Conservation (phyloP, 2,888 invertebrate genomes). For the Agrotis ipsilon region DNA sequence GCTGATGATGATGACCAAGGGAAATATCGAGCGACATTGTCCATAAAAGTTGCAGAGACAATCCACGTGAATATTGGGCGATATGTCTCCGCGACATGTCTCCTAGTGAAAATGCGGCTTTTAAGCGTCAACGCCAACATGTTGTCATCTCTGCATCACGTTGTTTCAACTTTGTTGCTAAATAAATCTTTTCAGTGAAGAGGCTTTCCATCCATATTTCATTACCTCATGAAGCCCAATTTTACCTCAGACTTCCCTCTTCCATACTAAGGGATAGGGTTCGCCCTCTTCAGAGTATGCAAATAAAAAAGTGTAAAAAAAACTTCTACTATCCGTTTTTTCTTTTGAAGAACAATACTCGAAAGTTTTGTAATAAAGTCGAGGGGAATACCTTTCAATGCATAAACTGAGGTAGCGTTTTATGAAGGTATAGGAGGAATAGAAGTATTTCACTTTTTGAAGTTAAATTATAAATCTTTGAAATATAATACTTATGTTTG, state of each 20-base stretch:
- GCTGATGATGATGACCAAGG: no score
- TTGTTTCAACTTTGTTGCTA: no score
- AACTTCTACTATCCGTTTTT: neutral
- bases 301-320: slow-evolving; percentile 16
- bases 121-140: no score
- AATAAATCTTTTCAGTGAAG: no score
- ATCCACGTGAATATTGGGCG: no score
- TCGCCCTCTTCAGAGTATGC: no score
- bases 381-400: slow-evolving; percentile 15
- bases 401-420: slow-evolving; percentile 19
- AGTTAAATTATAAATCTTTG: slow-evolving; percentile 26
- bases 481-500: neutral
- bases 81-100: no score
- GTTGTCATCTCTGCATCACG: no score
- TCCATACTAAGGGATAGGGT: neutral
- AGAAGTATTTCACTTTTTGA: slow-evolving; percentile 31
- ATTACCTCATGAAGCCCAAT: neutral
- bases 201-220: neutral
- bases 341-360: slow-evolving; percentile 24
- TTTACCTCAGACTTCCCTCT: neutral
- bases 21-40: no score
- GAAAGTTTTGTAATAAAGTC: slow-evolving; percentile 41
- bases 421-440: slow-evolving; percentile 12
- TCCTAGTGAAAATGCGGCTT: no score
- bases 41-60: no score